phyloP scores from a whole-genome alignment of 2,888 invertebrate species.

The Brachylomia viminalis region DNA sequence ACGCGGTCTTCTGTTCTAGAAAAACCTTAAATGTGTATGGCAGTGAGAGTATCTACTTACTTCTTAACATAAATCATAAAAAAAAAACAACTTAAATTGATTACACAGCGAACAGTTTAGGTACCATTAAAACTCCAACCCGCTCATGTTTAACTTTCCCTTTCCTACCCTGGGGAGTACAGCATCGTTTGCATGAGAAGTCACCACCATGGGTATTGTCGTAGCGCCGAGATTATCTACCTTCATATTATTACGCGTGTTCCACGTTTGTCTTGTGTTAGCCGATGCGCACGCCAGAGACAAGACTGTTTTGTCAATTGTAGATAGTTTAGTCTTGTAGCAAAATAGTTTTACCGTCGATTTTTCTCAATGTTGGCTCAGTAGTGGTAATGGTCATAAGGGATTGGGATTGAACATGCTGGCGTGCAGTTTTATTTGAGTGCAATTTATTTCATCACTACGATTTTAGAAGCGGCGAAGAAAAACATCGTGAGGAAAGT shows the following conservation, averaged over 20 bases:
- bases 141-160: constrained; percentile 30
- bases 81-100: constrained; percentile 26
- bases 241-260: constrained; percentile 31
- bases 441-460: background rate
- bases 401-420: background rate
- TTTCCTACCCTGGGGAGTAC: constrained; percentile 43
- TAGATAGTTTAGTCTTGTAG: background rate
- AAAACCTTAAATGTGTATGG: too few species aligned
- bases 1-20: too few species aligned
- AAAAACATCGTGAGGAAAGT: background rate
- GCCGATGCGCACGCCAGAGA: constrained; percentile 6
- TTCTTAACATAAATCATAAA: background rate
- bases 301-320: background rate
- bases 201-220: constrained; percentile 56
- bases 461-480: background rate
- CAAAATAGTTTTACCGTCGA: background rate
- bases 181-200: constrained; percentile 56
- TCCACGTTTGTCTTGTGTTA: constrained; percentile 17
- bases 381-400: too few species aligned
- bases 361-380: background rate
- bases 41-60: too few species aligned
- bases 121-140: constrained; percentile 46
- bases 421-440: background rate
- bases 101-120: constrained; percentile 33
- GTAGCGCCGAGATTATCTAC: constrained; percentile 54